Evolutionary conservation across 2,113 vertebrate species (phyloP).

Genomic region (Sciurus niger): DNA sequence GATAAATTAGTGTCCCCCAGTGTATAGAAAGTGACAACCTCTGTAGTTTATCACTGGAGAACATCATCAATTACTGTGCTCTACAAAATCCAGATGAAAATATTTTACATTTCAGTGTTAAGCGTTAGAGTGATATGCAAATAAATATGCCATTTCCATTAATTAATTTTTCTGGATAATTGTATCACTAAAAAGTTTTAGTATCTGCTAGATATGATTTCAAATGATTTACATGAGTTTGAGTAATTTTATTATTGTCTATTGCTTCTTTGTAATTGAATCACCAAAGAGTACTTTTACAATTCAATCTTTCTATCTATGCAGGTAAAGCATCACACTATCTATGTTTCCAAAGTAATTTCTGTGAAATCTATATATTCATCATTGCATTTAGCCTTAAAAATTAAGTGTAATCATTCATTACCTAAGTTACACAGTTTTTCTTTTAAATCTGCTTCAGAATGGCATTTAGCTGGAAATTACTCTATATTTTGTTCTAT

Average conservation of each 20-base stretch:
- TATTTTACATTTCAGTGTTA: conserved; percentile 45
- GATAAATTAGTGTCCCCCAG: conserved; percentile 56
- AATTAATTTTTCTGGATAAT: neutral
- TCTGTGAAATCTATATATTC: neutral
- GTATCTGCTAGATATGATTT: conserved; percentile 27
- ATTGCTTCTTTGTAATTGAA: neutral
- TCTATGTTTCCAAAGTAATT: neutral
- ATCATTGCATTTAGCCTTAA: neutral
- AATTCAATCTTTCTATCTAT: neutral
- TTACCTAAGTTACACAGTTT: neutral
- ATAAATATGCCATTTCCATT: neutral
- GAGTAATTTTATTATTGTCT: neutral
- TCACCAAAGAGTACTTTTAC: conserved; percentile 22
- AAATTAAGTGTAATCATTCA: neutral
- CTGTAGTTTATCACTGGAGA: conserved; percentile 63
- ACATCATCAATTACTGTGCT: conserved; percentile 49
- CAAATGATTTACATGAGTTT: conserved; percentile 25
- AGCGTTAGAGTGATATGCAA: conserved; percentile 16
- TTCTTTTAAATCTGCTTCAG: neutral
- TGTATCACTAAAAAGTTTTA: conserved; percentile 42
- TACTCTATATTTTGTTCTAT: neutral
- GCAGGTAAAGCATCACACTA: neutral
- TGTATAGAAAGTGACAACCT: conserved; percentile 46
- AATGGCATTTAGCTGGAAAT: neutral
- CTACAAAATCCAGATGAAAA: conserved; percentile 68